Percentiles rank a stretch among this genome's conserved stretches.
phyloP scores from a whole-genome alignment of 2,888 invertebrate species.

The Lymantria monacha region DNA sequence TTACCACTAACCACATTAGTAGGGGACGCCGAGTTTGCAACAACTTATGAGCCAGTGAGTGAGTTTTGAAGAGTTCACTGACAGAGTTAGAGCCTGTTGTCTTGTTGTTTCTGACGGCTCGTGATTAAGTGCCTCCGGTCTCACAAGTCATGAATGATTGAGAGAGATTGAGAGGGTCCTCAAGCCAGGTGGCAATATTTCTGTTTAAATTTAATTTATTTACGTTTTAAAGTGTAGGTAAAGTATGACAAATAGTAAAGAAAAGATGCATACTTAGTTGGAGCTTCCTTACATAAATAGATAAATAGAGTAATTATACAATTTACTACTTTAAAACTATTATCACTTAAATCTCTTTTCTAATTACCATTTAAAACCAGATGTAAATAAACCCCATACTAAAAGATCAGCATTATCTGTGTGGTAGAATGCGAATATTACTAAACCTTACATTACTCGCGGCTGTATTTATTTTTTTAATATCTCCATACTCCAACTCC shows the following conservation, averaged over 20 bases:
- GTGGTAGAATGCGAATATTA: too few species aligned
- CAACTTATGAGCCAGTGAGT: constrained; percentile 40
- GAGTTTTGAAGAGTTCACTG: constrained; percentile 46
- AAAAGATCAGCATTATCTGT: too few species aligned
- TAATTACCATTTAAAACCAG: too few species aligned
- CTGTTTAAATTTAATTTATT: constrained; percentile 2
- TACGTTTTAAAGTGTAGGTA: constrained; percentile 4
- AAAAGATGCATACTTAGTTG: too few species aligned
- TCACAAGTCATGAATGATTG: constrained; percentile 15
- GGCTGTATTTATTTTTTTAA: too few species aligned
- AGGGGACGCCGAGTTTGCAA: constrained; percentile 22
- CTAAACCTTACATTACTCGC: too few species aligned
- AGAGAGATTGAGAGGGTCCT: constrained; percentile 1
- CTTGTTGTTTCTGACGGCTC: constrained; percentile 25
- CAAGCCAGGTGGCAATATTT: constrained; percentile 1
- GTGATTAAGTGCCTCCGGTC: constrained; percentile 27
- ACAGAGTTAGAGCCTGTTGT: constrained; percentile 28
- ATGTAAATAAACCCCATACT: too few species aligned
- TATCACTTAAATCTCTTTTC: too few species aligned
- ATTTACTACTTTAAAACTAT: too few species aligned
- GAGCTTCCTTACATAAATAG: too few species aligned
- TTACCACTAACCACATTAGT: constrained; percentile 12
- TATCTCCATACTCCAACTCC: too few species aligned
- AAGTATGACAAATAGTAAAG: background rate
- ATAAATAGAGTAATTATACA: too few species aligned